Evolutionary conservation across 2,888 invertebrate species (phyloP), one percentile per base, ranked within the genome.

Genomic region (Nephrotoma flavescens): DNA sequence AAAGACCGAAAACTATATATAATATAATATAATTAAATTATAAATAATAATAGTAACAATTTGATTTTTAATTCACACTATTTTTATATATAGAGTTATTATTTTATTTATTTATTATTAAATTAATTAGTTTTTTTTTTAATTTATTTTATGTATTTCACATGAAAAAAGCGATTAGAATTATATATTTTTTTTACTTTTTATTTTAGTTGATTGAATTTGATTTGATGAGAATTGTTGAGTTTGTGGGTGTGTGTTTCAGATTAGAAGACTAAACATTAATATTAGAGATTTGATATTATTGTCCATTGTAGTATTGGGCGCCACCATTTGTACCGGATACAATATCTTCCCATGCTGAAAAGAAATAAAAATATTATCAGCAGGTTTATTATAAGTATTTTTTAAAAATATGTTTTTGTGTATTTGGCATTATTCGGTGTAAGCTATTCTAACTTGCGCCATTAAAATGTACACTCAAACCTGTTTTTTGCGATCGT

Each of bases 321-420:
- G 94, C 93, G 90, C 93, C 92, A 89, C 91, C 90, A 87, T 91
- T 92, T 89, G 93, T 92, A 88, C 92, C 92, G 88, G 92, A 92
- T 86, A 93, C 93, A 89, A 95, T 93, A 89, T 95, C 95, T 89
- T 95, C 95, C 96, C 96, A 96, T 87, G 96, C 96, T 96, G 93
- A 86, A 93, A 93, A 88, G 89, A 89, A 88, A 89, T 89, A 89
- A n/a, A 86, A 87, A 85, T 71, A 52, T 85, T 87, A 71, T n/a
- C 6, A n/a, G 42, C 15, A 42, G 31, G 71, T 47, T 47, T 47
- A 47, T 31, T 31, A 31, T 31, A 31, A 31, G 2, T 9, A 47
- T 19, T 19, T n/a, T 44, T 44, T 44, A 44, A 44, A 44, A 44
- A 2, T 3, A 2, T 31, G 2, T 0, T 31, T 31, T 31, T 31